Conservation (phyloP, 2,113 vertebrate species). For the Chaetorhynchus papuensis region DNA sequence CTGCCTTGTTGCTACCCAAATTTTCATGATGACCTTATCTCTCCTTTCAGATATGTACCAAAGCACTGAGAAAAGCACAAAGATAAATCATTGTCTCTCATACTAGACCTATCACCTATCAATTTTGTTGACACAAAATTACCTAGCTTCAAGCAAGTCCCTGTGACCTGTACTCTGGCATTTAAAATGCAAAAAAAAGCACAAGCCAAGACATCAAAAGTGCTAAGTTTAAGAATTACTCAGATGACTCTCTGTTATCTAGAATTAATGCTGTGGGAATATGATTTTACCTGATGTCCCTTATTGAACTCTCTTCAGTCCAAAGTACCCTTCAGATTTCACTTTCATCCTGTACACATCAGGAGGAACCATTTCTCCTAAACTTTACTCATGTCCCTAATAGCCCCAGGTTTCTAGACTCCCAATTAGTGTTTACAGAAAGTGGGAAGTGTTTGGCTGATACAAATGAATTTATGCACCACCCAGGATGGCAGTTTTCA, state of each 20-base stretch:
- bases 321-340: not conserved
- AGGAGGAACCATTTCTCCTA: not conserved
- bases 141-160: not conserved
- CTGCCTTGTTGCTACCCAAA: not conserved
- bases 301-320: not conserved
- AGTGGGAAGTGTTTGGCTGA: rapidly evolving
- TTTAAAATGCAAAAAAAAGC: not conserved
- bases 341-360: rapidly evolving
- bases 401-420: not conserved
- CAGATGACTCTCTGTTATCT: not conserved
- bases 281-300: not conserved
- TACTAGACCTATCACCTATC: not conserved
- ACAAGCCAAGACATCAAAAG: not conserved
- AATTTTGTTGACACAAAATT: not conserved
- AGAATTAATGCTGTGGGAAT: not conserved
- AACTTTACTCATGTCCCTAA: not conserved
- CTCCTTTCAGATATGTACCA: not conserved
- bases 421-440: not conserved
- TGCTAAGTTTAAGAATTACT: not conserved
- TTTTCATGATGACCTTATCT: not conserved
- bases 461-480: not conserved
- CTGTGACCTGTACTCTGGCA: not conserved
- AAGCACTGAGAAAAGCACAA: not conserved
- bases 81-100: not conserved
- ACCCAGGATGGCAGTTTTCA: not conserved